Evolutionary conservation across 1,140 invertebrate genomes (phyloP).

Genomic region (Mya arenaria): DNA sequence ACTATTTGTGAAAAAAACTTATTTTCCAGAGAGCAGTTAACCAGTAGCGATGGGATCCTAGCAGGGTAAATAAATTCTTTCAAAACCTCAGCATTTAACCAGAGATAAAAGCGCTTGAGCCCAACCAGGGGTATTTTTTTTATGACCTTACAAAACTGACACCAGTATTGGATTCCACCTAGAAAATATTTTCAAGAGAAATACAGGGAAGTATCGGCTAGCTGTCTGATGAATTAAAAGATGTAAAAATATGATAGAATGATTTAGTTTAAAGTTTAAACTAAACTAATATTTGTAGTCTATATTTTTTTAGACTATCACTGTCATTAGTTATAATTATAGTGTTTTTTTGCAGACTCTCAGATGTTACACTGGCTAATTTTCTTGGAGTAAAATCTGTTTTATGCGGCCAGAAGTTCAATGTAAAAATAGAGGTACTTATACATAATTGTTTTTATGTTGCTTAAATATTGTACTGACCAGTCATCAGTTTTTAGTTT

Average conservation of each 20-base stretch:
- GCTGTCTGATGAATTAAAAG: too few species aligned
- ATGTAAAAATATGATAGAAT: too few species aligned
- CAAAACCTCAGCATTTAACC: background rate
- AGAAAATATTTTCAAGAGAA: too few species aligned
- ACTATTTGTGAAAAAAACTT: background rate
- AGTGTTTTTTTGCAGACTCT: slow-evolving; percentile 63
- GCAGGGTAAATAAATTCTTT: background rate
- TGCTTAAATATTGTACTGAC: background rate
- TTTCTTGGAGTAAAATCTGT: slow-evolving; percentile 92
- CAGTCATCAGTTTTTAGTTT: background rate
- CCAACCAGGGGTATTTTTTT: too few species aligned
- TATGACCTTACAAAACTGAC: too few species aligned
- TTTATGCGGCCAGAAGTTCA: slow-evolving; percentile 86
- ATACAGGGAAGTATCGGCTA: too few species aligned
- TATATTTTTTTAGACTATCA: too few species aligned
- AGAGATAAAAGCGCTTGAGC: too few species aligned
- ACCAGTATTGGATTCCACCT: too few species aligned
- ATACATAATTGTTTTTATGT: background rate
- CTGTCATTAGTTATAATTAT: too few species aligned
- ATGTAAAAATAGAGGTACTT: slow-evolving; percentile 91
- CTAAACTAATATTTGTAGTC: too few species aligned
- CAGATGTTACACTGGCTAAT: slow-evolving; percentile 88
- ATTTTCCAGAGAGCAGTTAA: slow-evolving; percentile 20
- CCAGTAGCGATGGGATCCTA: slow-evolving; percentile 9
- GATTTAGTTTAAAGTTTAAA: too few species aligned